These are phyloP conservation scores for Petromus typicus DNA, from an alignment of 2,113 vertebrate species.

Conservation along the genomic window DNA sequence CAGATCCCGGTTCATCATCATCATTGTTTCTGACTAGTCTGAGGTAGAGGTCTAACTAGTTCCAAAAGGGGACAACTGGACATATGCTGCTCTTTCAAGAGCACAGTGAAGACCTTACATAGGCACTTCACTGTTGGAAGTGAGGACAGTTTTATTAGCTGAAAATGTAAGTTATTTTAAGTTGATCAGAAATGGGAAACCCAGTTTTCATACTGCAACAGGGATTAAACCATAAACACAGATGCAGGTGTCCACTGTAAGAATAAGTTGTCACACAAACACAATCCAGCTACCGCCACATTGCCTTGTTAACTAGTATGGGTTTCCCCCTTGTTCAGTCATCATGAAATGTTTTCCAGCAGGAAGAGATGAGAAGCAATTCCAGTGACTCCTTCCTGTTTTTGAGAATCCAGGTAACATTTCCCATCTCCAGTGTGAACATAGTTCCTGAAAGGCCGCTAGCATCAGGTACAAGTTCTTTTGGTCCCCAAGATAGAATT, in stretches of 20 bases:
- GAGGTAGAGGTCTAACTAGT: not conserved
- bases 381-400: not conserved
- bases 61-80: not conserved
- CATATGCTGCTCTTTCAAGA: not conserved
- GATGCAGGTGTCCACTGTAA: no score
- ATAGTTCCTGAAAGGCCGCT: conserved; percentile 39
- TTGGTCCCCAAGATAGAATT: conserved; percentile 53
- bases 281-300: not conserved
- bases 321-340: conserved; percentile 19
- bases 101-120: not conserved
- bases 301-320: not conserved
- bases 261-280: conserved; percentile 19
- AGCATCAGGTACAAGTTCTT: not conserved
- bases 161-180: not conserved
- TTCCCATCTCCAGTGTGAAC: not conserved
- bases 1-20: not conserved
- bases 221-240: not conserved
- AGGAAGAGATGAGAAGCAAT: not conserved
- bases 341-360: conserved; percentile 21
- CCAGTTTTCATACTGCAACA: not conserved
- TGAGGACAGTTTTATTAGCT: not conserved
- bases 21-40: not conserved
- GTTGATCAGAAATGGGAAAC: not conserved
- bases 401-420: conserved; percentile 52
- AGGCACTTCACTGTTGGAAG: conserved; percentile 12